Evolutionary conservation across 2,797 vertebrate species (phyloP), one percentile per base, ranked within the genome.

Genomic region (Rhinatrema bivittatum): DNA sequence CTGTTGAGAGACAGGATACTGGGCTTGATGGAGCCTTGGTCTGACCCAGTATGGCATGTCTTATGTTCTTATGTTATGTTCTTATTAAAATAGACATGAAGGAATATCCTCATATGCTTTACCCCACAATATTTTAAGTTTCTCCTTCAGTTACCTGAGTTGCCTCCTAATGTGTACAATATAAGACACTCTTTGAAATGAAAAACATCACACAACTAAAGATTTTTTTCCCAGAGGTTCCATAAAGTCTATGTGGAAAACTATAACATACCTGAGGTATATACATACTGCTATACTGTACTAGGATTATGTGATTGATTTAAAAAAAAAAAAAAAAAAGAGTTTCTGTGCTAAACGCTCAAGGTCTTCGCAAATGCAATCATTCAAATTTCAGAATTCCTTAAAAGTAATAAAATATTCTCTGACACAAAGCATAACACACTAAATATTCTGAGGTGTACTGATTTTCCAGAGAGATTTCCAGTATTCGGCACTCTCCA

Each of bases 151-250:
- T 9, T 7, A 12, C 30, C 3, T 20, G 5, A 5, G 2, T 15
- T 5, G 28, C 19, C 12, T 18, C 20, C n/a, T 36, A 25, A 29
- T 16, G 19, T n/a, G 17, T n/a, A n/a, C n/a, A n/a, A n/a, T n/a
- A n/a, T n/a, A n/a, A n/a, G n/a, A 31, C 32, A 25, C 5, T 6
- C 29, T 30, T 9, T 35, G 7, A 56, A 47, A 32, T 44, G 50
- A 27, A 54, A 43, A 20, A n/a, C n/a, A n/a, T n/a, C n/a, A n/a
- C n/a, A n/a, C n/a, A n/a, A 16, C 15, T 24, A 16, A 29, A 39
- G 3, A 38, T 10, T 11, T n/a, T 9, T 1, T 3, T 6, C n/a
- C 14, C 10, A 10, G 10, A 22, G 17, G 11, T 18, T n/a, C 29
- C 30, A 28, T 28, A 28, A 26, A 26, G 6, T 16, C 15, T 11